Percentiles rank a stretch among this genome's conserved stretches.
Evolutionary conservation across 2,888 invertebrate genomes (phyloP).

Genomic region (Cheilosia scutellata): DNA sequence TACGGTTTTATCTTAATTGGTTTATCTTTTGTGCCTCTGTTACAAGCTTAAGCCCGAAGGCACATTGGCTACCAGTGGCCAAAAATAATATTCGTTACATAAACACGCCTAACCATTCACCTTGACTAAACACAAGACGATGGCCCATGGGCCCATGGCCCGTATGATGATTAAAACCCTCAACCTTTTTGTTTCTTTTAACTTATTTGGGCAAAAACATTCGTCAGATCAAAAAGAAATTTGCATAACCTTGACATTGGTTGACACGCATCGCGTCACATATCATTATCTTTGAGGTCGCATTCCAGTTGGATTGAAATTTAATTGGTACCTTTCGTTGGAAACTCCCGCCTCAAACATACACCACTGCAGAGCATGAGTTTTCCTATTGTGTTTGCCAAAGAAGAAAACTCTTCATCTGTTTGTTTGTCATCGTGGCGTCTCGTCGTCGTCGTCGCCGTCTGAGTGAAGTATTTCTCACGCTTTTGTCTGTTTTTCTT

Average conservation of each 20-base stretch:
- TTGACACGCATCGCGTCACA: neutral
- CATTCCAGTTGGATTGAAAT: neutral
- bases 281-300: neutral
- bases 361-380: neutral
- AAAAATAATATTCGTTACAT: slow-evolving; percentile 4
- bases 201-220: too few relatives aligned
- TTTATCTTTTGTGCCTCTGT: neutral
- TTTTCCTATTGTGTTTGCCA: slow-evolving; percentile 8
- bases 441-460: too few relatives aligned
- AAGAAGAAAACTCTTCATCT: neutral
- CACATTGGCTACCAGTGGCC: neutral
- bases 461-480: slow-evolving; percentile 2
- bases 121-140: too few relatives aligned
- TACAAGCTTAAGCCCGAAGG: neutral
- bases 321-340: slow-evolving; percentile 10
- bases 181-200: too few relatives aligned
- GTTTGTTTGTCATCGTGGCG: neutral
- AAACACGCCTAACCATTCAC: neutral
- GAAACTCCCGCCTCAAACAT: neutral
- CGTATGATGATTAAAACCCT: too few relatives aligned
- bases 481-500: slow-evolving; percentile 10
- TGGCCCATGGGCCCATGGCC: too few relatives aligned
- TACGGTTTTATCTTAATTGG: slow-evolving; percentile 29
- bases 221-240: neutral
- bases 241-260: slow-evolving; percentile 21